These are phyloP conservation scores for Belonocnema kinseyi DNA, from an alignment of 1,140 invertebrate species.

Conservation along the genomic window DNA sequence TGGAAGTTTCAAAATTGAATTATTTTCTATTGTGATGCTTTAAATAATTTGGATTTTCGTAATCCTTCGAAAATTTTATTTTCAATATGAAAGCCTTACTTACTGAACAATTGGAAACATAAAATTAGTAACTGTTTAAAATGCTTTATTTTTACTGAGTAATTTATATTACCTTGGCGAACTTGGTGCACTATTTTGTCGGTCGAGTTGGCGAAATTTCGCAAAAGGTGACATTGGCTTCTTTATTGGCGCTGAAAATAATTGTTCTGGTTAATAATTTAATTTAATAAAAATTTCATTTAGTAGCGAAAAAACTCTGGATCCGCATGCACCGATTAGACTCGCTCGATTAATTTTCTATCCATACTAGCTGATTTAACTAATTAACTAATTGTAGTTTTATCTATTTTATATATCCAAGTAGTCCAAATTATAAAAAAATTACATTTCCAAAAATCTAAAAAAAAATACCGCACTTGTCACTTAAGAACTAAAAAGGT, in stretches of 20 bases:
- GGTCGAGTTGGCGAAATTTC: slow-evolving; percentile 93
- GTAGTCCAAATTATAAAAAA: no score
- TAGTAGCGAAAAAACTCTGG: slow-evolving; percentile 35
- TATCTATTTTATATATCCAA: not conserved
- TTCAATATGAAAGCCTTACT: no score
- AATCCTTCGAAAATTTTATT: no score
- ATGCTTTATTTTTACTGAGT: no score
- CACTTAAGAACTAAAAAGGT: no score
- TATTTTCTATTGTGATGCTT: no score
- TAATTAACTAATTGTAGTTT: not conserved
- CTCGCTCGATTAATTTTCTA: slow-evolving; percentile 43
- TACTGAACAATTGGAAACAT: no score
- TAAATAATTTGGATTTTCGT: no score
- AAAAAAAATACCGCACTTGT: no score
- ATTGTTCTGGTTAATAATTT: slow-evolving; percentile 46
- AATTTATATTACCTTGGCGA: slow-evolving; percentile 81
- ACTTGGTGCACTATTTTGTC: slow-evolving; percentile 84
- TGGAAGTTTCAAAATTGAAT: no score
- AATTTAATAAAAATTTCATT: slow-evolving; percentile 42
- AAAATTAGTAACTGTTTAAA: no score
- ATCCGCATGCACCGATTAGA: slow-evolving; percentile 53
- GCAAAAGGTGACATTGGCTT: slow-evolving; percentile 90
- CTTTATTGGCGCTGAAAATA: slow-evolving; percentile 76
- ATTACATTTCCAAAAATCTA: no score
- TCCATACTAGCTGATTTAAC: not conserved